A percentile compares a stretch with the other conserved stretches of the same genome.
These are phyloP conservation scores for Apostichopus californicus DNA, from an alignment of 35 echinoderm and acorn worm species.

Conservation along the genomic window DNA sequence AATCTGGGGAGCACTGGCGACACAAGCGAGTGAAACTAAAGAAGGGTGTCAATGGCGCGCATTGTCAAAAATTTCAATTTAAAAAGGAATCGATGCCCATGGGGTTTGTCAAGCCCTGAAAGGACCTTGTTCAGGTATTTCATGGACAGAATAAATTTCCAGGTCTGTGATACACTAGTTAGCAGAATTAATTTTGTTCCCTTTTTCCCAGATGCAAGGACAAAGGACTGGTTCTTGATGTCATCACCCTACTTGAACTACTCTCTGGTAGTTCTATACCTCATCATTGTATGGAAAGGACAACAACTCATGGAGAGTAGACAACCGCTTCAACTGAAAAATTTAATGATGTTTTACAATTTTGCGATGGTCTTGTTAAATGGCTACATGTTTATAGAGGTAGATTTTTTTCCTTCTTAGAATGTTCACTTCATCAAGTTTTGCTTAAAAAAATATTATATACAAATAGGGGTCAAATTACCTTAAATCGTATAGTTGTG, in stretches of 20 bases:
- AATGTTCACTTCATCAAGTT: neutral
- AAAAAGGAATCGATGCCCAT: no score
- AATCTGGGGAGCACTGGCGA: no score
- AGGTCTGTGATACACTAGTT: no score
- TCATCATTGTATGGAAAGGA: slow-evolving; percentile 71
- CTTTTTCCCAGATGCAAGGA: slow-evolving; percentile 58
- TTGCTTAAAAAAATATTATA: neutral
- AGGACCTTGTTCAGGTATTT: no score
- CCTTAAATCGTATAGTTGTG: no score
- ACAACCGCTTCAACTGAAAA: slow-evolving; percentile 69
- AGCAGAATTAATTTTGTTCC: no score
- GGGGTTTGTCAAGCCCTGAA: no score
- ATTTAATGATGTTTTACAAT: slow-evolving; percentile 81
- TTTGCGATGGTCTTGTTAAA: slow-evolving; percentile 66
- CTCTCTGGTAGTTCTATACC: slow-evolving; percentile 63
- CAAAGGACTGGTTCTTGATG: slow-evolving; percentile 73
- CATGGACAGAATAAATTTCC: no score
- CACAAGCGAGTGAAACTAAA: no score
- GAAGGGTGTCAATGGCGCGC: no score
- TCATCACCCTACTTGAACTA: slow-evolving; percentile 51
- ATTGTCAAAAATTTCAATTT: no score
- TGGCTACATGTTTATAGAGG: slow-evolving; percentile 77
- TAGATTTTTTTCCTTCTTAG: neutral
- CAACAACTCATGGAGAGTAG: slow-evolving; percentile 66
- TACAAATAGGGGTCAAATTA: neutral